Evolutionary conservation across 2,113 vertebrate species (phyloP), one percentile per base, ranked within the genome.

Genomic region (Rhadina sibilatrix): DNA sequence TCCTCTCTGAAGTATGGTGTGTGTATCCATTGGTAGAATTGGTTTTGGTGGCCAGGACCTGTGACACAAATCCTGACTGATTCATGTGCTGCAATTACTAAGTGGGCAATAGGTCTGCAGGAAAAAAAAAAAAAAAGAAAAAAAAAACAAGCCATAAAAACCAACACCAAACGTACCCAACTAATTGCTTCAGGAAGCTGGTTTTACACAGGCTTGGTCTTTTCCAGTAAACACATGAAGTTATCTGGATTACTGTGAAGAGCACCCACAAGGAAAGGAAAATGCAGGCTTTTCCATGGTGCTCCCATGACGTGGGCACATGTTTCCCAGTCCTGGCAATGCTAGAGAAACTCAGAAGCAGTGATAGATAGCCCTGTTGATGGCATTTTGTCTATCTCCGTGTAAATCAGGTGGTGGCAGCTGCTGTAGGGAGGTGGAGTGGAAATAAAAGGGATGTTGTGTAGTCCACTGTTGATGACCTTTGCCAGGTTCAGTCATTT

Each of bases 401-500:
- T 89, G 95, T 94, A 85, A 85, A 96, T 98, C 97, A 78, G 93
- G 93, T 91, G 93, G 88, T 81, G 63, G 91, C 83, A 57, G 95
- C 86, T 22, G 12, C 83, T 44, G 81, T 72, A 53, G 91, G 82
- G 94, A 95, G 95, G 92, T 89, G 96, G 94, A 47, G 93, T 87
- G 94, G 96, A 96, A 97, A 86, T 83, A 38, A 96, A 96, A 95
- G 96, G 95, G 97, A 76, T 96, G 96, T 92, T 97, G 96, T 96
- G 97, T 92, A 90, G 94, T 85, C 96, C 90, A 52, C 94, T 93
- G 88, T 64, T 5, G 42, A 90, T 88, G 97, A 97, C 97, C 97
- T 97, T 97, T 98, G 97, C 98, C 92, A 95, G 98, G 97, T 97
- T 95, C 96, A 95, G 98, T 98, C 98, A 98, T 98, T 99, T 99